These are phyloP conservation scores for Tiliqua scincoides DNA, from an alignment of 2,113 vertebrate species.

Conservation along the genomic window DNA sequence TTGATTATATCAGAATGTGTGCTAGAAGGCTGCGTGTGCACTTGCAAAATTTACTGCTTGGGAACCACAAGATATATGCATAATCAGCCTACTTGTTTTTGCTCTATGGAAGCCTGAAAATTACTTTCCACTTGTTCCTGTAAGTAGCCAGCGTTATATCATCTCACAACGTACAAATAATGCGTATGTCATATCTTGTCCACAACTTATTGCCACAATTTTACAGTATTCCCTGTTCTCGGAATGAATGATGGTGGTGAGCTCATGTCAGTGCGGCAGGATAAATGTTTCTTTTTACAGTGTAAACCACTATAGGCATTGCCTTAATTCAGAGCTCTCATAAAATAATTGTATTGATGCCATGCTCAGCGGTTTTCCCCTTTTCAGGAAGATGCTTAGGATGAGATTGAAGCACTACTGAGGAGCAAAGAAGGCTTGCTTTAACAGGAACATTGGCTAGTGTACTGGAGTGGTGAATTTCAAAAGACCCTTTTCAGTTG, in stretches of 20 bases:
- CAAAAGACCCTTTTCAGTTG: neutral
- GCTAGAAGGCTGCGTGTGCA: neutral
- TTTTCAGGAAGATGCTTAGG: slow-evolving; percentile 13
- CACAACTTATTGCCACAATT: slow-evolving; percentile 3
- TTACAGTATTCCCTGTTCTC: neutral
- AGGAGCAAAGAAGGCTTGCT: neutral
- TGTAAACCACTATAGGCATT: neutral
- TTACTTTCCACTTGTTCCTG: neutral
- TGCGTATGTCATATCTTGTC: neutral
- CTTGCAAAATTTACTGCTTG: slow-evolving; percentile 7
- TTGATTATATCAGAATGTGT: slow-evolving; percentile 1
- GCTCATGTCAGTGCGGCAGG: neutral
- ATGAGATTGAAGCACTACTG: neutral
- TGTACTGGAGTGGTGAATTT: neutral
- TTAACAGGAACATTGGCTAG: neutral
- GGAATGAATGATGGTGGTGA: neutral
- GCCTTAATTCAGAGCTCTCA: slow-evolving; percentile 15
- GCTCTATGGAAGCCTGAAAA: neutral
- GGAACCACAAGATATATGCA: neutral
- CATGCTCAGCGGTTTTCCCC: neutral
- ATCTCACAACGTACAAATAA: slow-evolving; percentile 11
- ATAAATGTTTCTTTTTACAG: slow-evolving; percentile 5
- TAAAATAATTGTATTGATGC: slow-evolving; percentile 17
- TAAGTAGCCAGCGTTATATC: slow-evolving; percentile 9
- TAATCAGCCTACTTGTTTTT: neutral